These are phyloP conservation scores for Micoletzkya japonica DNA, from an alignment of 2,888 invertebrate genomes.

Conservation along the genomic window DNA sequence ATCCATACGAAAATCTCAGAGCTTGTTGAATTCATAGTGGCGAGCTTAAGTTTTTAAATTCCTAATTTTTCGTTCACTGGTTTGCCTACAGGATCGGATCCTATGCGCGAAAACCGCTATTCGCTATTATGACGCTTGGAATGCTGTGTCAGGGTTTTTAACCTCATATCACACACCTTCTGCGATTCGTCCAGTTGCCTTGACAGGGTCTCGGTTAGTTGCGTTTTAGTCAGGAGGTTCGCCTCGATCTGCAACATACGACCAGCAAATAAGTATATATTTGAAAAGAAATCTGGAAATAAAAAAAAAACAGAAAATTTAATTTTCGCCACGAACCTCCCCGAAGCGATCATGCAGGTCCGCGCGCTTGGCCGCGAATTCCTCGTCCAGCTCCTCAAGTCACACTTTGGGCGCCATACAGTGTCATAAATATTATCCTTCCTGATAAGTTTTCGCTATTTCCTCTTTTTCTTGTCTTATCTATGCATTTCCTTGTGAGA, in stretches of 20 bases:
- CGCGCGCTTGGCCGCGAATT: constrained; percentile 51
- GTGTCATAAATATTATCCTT: neutral
- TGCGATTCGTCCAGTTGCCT: constrained; percentile 41
- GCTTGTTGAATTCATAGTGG: no score
- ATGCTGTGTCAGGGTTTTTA: constrained; percentile 35
- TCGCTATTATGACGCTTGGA: no score
- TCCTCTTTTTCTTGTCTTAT: neutral
- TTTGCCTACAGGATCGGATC: no score
- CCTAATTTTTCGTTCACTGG: no score
- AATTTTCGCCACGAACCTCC: no score
- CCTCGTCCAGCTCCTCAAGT: constrained; percentile 50
- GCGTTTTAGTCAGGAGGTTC: constrained; percentile 55
- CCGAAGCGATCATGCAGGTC: constrained; percentile 51
- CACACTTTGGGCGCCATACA: no score
- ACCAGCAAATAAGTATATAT: no score
- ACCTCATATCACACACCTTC: constrained; percentile 29
- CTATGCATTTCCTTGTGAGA: neutral
- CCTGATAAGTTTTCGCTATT: neutral
- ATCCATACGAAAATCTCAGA: no score
- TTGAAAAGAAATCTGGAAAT: no score
- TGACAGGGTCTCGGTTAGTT: constrained; percentile 49
- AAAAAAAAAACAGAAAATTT: no score
- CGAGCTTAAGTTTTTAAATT: no score
- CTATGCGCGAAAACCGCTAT: no score
- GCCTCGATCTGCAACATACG: constrained; percentile 44